A percentile compares a stretch with the other conserved stretches of the same genome.
Conservation (phyloP, 2,797 vertebrate genomes). For the Acanthopagrus latus region DNA sequence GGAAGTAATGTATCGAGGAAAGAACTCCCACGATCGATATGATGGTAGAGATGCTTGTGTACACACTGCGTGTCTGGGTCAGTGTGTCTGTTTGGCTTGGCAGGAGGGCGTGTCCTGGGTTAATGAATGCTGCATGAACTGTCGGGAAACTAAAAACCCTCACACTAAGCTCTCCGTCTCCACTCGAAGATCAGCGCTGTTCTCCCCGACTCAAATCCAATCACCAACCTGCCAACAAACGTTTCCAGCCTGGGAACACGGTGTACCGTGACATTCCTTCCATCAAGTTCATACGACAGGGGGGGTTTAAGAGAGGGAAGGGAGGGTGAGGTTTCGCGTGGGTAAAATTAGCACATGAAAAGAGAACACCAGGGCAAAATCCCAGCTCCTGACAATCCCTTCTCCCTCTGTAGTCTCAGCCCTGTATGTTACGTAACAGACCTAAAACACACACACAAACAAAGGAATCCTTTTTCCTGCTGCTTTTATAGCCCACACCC, state of each 20-base stretch:
- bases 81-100: slow-evolving; percentile 44
- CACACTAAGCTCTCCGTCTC: background rate
- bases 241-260: slow-evolving; percentile 41
- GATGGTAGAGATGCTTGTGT: background rate
- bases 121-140: slow-evolving; percentile 37
- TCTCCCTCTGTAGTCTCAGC: background rate
- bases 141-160: slow-evolving; percentile 14
- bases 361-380: slow-evolving; percentile 37
- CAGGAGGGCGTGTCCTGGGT: slow-evolving; percentile 13
- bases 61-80: slow-evolving; percentile 28
- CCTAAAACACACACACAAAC: slow-evolving; percentile 4
- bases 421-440: slow-evolving; percentile 49
- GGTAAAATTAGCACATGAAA: slow-evolving; percentile 80
- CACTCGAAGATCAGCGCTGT: background rate
- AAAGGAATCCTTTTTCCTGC: slow-evolving; percentile 9
- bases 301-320: slow-evolving; percentile 16
- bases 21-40: background rate
- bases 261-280: slow-evolving; percentile 51
- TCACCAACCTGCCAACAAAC: background rate
- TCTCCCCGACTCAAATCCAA: background rate
- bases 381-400: slow-evolving; percentile 36
- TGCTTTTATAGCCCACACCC: slow-evolving; percentile 14
- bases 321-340: slow-evolving; percentile 59
- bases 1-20: background rate
- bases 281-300: slow-evolving; percentile 20